These are phyloP conservation scores for Stenolophus ochropezus DNA, from an alignment of 2,888 invertebrate genomes.

Conservation along the genomic window DNA sequence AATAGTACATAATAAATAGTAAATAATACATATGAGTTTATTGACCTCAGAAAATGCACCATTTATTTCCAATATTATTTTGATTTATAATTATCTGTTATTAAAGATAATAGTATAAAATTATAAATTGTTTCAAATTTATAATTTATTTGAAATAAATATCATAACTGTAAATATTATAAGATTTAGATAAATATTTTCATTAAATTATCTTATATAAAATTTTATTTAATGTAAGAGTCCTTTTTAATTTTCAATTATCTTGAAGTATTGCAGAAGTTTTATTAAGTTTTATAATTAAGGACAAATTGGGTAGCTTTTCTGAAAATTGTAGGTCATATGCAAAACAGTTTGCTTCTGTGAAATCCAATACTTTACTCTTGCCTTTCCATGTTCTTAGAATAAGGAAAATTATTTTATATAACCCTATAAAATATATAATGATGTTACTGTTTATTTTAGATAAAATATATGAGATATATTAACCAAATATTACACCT, in stretches of 20 bases:
- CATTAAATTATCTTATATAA: neutral
- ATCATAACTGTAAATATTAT: no score
- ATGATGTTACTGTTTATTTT: neutral
- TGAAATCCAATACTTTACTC: neutral
- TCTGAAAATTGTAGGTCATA: constrained; percentile 8
- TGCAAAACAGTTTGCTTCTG: neutral
- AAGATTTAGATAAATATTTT: no score
- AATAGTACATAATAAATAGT: neutral
- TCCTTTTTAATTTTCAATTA: neutral
- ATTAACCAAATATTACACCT: no score
- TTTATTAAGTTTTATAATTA: constrained; percentile 3
- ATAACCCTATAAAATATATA: neutral
- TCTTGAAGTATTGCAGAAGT: neutral
- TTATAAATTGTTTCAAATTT: no score
- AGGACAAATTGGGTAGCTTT: neutral
- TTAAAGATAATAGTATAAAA: no score
- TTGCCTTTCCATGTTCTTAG: neutral
- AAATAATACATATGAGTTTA: neutral
- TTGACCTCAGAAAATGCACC: neutral
- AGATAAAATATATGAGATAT: no score
- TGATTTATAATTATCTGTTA: neutral
- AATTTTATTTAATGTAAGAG: neutral
- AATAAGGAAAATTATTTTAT: neutral
- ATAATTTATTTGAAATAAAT: no score
- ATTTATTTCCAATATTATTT: neutral